phyloP scores from a whole-genome alignment of 2,888 invertebrate genomes.

The Metacarcinus magister region DNA sequence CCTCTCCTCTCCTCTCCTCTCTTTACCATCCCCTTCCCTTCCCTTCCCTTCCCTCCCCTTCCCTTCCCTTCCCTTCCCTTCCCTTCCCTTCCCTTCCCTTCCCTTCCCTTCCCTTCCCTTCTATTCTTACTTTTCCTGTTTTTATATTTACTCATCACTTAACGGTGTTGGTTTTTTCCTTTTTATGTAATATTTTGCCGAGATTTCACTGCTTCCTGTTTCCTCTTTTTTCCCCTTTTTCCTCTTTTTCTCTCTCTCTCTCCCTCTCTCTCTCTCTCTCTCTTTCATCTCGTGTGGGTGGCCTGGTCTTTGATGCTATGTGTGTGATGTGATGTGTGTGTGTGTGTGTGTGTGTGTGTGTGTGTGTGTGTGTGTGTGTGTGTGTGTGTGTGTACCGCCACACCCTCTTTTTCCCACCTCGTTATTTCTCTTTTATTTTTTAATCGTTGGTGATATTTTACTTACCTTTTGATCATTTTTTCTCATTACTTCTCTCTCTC shows the following conservation, averaged over 20 bases:
- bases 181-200: neutral
- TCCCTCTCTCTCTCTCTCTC: neutral
- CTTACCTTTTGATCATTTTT: too few relatives aligned
- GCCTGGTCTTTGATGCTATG: neutral
- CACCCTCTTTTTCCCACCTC: neutral
- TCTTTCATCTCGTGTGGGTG: neutral
- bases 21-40: neutral
- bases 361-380: constrained; percentile 49
- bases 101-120: neutral
- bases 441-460: too few relatives aligned
- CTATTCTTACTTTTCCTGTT: neutral
- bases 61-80: neutral
- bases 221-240: neutral
- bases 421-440: neutral
- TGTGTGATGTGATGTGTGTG: neutral
- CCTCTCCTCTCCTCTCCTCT: neutral
- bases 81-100: neutral
- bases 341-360: neutral
- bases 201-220: neutral
- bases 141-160: constrained; percentile 16
- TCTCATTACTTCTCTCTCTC: too few relatives aligned
- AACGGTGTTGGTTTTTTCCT: neutral
- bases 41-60: neutral
- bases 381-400: neutral
- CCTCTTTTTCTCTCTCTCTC: neutral